phyloP scores from a whole-genome alignment of 2,888 invertebrate species.

The Cataglyphis altisquamis region DNA sequence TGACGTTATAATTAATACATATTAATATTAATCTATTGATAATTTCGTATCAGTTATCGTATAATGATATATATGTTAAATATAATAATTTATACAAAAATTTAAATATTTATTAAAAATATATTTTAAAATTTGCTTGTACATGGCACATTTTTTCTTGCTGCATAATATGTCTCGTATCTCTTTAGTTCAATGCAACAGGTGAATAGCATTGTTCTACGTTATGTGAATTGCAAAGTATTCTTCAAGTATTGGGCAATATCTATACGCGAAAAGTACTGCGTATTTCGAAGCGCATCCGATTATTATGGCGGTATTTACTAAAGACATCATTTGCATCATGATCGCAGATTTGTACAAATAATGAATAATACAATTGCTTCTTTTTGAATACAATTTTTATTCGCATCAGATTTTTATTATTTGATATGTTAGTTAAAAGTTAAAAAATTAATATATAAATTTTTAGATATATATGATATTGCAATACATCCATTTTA shows the following conservation, averaged over 20 bases:
- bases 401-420: not conserved
- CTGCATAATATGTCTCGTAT: not conserved
- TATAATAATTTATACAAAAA: too few species aligned
- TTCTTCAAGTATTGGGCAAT: conserved; percentile 28
- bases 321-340: conserved; percentile 24
- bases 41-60: too few species aligned
- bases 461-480: not conserved
- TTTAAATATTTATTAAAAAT: too few species aligned
- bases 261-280: conserved; percentile 29
- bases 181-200: conserved; percentile 37
- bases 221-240: conserved; percentile 48
- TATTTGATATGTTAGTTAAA: not conserved
- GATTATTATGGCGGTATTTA: conserved; percentile 37
- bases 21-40: too few species aligned
- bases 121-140: not conserved
- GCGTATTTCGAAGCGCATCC: conserved; percentile 20
- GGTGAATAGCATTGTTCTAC: conserved; percentile 50
- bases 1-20: too few species aligned
- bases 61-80: too few species aligned
- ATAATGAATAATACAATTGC: not conserved
- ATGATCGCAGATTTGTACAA: conserved; percentile 10
- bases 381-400: not conserved
- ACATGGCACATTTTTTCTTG: conserved; percentile 33
- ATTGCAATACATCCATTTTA: not conserved
- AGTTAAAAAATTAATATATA: not conserved